A percentile compares a stretch with the other conserved stretches of the same genome.
phyloP scores from a whole-genome alignment of 1,140 invertebrate genomes.

The Papilio machaon region DNA sequence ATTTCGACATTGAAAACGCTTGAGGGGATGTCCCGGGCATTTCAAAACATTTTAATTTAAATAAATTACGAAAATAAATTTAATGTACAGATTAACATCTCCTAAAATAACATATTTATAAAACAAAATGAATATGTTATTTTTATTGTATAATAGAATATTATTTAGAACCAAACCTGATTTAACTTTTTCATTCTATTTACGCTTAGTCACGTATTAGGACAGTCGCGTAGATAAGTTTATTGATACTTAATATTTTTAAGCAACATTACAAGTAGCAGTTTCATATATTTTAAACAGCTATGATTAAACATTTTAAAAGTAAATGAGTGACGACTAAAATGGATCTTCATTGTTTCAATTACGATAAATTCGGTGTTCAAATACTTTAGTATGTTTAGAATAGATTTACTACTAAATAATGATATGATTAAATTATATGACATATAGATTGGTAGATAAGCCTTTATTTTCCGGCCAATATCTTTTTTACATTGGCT shows the following conservation, averaged over 20 bases:
- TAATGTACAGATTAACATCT: slow-evolving; percentile 65
- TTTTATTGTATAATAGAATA: slow-evolving; percentile 74
- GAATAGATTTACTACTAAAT: neutral
- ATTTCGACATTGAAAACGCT: slow-evolving; percentile 35
- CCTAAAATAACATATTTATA: slow-evolving; percentile 76
- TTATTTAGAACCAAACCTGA: slow-evolving; percentile 69
- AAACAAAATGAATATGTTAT: slow-evolving; percentile 73
- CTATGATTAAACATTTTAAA: neutral
- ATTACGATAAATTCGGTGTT: too few species aligned
- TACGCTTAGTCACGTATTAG: slow-evolving; percentile 71
- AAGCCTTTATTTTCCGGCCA: too few species aligned
- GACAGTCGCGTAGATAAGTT: slow-evolving; percentile 55
- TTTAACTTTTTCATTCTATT: slow-evolving; percentile 60
- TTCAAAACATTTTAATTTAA: slow-evolving; percentile 42
- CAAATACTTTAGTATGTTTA: neutral
- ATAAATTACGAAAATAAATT: slow-evolving; percentile 54
- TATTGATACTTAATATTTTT: neutral
- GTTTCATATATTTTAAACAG: neutral
- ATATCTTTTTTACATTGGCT: too few species aligned
- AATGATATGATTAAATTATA: neutral
- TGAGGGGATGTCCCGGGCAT: neutral
- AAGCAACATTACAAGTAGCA: neutral
- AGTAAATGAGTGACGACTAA: too few species aligned
- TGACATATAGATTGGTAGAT: too few species aligned
- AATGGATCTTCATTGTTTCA: neutral